phyloP scores from a whole-genome alignment of 1,140 invertebrate species.

The Ceratoteleas bidentatus region DNA sequence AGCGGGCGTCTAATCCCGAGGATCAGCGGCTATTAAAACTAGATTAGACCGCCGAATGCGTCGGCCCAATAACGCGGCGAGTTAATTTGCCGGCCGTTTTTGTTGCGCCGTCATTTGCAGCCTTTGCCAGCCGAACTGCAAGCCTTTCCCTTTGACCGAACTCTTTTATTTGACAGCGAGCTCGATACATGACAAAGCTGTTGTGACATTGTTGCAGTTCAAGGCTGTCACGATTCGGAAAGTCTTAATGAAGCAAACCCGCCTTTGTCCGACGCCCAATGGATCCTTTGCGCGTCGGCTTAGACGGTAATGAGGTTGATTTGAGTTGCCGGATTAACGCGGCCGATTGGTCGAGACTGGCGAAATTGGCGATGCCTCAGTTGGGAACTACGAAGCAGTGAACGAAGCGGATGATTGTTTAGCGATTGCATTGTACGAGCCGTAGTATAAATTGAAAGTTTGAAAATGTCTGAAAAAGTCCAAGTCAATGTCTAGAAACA shows the following conservation, averaged over 20 bases:
- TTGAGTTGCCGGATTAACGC: no score
- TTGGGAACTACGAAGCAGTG: no score
- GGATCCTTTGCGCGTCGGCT: no score
- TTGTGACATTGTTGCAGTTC: conserved; percentile 32
- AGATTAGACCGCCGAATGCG: conserved; percentile 72
- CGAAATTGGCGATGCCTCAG: no score
- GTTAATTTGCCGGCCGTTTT: conserved; percentile 45
- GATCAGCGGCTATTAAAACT: conserved; percentile 74
- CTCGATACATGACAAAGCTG: conserved; percentile 31
- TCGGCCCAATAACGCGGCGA: conserved; percentile 46
- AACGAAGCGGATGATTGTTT: no score
- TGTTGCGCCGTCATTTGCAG: conserved; percentile 46
- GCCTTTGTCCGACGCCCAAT: background rate
- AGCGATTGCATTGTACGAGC: no score
- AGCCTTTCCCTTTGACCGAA: conserved; percentile 28
- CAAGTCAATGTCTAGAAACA: no score
- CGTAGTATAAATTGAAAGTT: no score
- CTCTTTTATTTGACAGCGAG: conserved; percentile 16
- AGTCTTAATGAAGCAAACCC: conserved; percentile 13
- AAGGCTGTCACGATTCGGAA: conserved; percentile 1
- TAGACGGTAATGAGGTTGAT: no score
- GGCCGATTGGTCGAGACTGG: no score
- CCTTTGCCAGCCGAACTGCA: conserved; percentile 19
- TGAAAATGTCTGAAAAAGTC: no score
- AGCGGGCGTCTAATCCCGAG: conserved; percentile 48